Percentiles rank a stretch among this genome's conserved stretches.
These are phyloP conservation scores for Sinocyclocheilus anshuiensis DNA, from an alignment of 2,113 vertebrate genomes.

Conservation along the genomic window DNA sequence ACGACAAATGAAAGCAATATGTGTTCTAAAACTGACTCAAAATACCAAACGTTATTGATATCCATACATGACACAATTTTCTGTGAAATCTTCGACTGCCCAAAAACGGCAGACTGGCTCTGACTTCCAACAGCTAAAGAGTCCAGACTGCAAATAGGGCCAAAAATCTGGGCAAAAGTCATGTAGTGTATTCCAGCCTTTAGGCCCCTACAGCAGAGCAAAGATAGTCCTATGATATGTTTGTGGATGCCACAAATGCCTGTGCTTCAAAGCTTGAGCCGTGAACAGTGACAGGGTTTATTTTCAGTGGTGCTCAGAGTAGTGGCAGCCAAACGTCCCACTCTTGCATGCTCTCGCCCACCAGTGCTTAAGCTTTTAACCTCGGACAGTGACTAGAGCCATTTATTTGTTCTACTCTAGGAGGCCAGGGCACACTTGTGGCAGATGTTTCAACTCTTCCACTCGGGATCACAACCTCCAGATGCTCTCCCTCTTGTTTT, in stretches of 20 bases:
- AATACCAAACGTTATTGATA: background rate
- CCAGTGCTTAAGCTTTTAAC: constrained; percentile 45
- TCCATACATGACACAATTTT: background rate
- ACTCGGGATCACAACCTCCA: constrained; percentile 51
- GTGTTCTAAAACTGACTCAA: background rate
- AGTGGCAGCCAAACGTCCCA: constrained; percentile 24
- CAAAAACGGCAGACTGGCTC: background rate
- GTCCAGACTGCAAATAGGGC: background rate
- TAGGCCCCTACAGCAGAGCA: background rate
- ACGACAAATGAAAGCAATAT: background rate
- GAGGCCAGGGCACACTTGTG: constrained; percentile 9
- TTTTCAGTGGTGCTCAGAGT: constrained; percentile 14
- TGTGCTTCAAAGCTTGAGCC: constrained; percentile 18
- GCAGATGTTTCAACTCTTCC: constrained; percentile 48
- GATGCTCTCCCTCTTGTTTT: constrained; percentile 64
- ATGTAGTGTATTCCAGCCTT: background rate
- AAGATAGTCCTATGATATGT: background rate
- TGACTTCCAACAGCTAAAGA: background rate
- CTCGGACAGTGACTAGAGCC: constrained; percentile 40
- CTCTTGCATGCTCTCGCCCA: constrained; percentile 29
- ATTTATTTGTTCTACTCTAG: constrained; percentile 50
- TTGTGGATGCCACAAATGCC: background rate
- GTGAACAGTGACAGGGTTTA: background rate
- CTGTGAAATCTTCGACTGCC: background rate
- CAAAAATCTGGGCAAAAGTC: background rate